A percentile compares a stretch with the other conserved stretches of the same genome.
phyloP scores from a whole-genome alignment of 2,797 vertebrate species.

The Varecia variegata region DNA sequence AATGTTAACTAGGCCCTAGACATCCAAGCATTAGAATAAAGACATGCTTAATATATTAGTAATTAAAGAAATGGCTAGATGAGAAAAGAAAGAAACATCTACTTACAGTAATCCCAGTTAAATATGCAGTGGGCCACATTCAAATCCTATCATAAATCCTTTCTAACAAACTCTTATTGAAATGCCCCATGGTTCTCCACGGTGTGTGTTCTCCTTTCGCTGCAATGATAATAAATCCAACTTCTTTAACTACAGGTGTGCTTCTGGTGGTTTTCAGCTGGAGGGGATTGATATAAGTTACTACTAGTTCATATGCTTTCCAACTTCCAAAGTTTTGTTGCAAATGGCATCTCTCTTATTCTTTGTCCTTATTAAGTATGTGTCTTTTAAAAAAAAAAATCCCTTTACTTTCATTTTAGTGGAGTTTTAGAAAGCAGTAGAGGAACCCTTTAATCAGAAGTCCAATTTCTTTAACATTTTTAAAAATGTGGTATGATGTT shows the following conservation, averaged over 20 bases:
- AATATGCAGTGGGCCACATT: background rate
- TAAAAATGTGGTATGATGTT: background rate
- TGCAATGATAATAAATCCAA: background rate
- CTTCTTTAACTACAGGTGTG: background rate
- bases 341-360: background rate
- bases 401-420: background rate
- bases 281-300: background rate
- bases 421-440: background rate
- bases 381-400: background rate
- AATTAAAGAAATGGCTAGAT: slow-evolving; percentile 38
- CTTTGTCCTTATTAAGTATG: background rate
- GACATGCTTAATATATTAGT: background rate
- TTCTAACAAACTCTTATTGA: background rate
- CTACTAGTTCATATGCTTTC: background rate
- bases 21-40: slow-evolving; percentile 31
- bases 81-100: background rate
- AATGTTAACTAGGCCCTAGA: background rate
- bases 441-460: background rate
- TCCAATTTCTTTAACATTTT: slow-evolving; percentile 31
- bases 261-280: background rate
- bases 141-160: background rate
- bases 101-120: background rate
- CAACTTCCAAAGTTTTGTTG: background rate
- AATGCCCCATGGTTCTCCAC: background rate
- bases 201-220: background rate